Evolutionary conservation across 2,888 invertebrate species (phyloP).

Genomic region (Athrips mouffetella): DNA sequence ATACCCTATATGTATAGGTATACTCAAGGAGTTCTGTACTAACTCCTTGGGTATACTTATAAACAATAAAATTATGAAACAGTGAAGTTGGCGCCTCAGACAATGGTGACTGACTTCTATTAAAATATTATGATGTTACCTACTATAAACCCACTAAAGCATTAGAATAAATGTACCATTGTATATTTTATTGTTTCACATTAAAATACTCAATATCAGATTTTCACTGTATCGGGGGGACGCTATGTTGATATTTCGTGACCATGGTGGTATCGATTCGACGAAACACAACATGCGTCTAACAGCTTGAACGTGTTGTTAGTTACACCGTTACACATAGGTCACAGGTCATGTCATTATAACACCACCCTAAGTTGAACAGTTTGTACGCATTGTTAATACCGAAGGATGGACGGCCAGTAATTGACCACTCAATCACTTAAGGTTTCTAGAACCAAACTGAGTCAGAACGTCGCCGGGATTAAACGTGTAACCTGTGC

Average conservation of each 20-base stretch:
- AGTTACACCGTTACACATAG: neutral
- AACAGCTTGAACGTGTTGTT: neutral
- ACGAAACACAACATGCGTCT: neutral
- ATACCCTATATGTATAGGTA: too few relatives aligned
- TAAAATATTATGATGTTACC: too few relatives aligned
- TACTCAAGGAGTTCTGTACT: too few relatives aligned
- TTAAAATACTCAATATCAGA: too few relatives aligned
- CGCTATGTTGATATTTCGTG: slow-evolving; percentile 5
- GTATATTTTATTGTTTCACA: too few relatives aligned
- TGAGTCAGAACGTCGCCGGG: slow-evolving; percentile 37
- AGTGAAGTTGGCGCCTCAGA: too few relatives aligned
- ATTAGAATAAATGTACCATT: too few relatives aligned
- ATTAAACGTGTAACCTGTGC: slow-evolving; percentile 21
- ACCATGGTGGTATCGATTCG: slow-evolving; percentile 6
- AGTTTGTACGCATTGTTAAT: neutral
- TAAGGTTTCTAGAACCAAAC: slow-evolving; percentile 54
- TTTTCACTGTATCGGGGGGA: neutral
- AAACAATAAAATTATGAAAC: too few relatives aligned
- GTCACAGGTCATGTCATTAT: neutral
- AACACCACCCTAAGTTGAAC: neutral
- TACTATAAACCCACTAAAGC: too few relatives aligned
- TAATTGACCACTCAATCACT: slow-evolving; percentile 42
- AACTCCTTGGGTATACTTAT: too few relatives aligned
- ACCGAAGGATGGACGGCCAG: slow-evolving; percentile 53
- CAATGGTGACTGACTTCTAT: too few relatives aligned